Conservation (phyloP, 2,888 invertebrate species). For the Tetheella fluctuosa region DNA sequence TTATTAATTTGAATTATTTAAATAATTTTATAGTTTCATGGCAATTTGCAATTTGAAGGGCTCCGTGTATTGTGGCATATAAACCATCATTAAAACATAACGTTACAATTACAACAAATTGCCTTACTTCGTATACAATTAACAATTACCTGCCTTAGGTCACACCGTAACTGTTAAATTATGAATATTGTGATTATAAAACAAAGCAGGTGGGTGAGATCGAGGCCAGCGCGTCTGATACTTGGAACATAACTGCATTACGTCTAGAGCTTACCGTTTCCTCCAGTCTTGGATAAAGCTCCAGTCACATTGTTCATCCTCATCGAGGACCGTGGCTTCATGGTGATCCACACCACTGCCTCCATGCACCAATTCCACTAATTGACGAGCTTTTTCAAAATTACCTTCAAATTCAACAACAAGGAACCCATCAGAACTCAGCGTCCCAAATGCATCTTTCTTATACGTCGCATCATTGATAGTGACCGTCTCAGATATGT, state of each 20-base stretch:
- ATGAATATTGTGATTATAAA: conserved; percentile 55
- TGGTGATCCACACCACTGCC: conserved; percentile 71
- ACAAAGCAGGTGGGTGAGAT: conserved; percentile 55
- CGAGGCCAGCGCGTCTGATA: conserved; percentile 52
- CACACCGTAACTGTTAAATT: conserved; percentile 59
- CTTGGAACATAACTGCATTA: conserved; percentile 36
- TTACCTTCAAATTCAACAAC: conserved; percentile 86
- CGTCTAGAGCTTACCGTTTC: conserved; percentile 80
- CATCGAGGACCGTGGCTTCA: conserved; percentile 75
- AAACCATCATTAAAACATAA: conserved; percentile 28
- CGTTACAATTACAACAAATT: conserved; percentile 33
- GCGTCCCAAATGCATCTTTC: conserved; percentile 70
- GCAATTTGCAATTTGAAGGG: not conserved
- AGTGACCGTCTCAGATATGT: conserved; percentile 53
- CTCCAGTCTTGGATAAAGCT: conserved; percentile 90
- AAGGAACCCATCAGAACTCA: conserved; percentile 82
- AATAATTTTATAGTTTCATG: not conserved
- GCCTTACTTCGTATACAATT: conserved; percentile 60
- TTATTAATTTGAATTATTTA: no score
- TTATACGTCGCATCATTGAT: conserved; percentile 75
- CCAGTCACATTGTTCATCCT: conserved; percentile 86
- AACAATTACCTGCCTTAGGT: conserved; percentile 55
- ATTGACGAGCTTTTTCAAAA: conserved; percentile 84
- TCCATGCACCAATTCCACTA: conserved; percentile 84
- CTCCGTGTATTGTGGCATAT: not conserved